Conservation (phyloP, 2,888 invertebrate species). For the Drosophila ezoana region DNA sequence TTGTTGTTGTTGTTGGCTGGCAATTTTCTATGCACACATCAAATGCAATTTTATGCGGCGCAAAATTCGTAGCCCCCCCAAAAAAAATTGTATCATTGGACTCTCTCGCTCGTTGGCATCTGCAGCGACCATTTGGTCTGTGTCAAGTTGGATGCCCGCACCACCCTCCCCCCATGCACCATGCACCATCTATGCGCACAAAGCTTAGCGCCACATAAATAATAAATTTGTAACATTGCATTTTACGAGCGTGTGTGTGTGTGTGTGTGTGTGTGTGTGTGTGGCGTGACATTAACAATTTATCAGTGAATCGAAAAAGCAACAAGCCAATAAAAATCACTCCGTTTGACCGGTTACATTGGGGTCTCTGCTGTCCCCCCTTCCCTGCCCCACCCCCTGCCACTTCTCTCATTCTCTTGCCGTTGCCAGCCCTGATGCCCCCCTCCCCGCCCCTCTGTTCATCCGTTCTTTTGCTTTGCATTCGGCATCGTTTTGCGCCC, state of each 20-base stretch:
- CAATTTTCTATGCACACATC: slow-evolving; percentile 53
- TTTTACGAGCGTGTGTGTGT: slow-evolving; percentile 51
- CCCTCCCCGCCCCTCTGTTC: background rate
- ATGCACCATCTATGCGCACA: slow-evolving; percentile 44
- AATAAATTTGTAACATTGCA: slow-evolving; percentile 77
- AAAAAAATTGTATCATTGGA: slow-evolving; percentile 48
- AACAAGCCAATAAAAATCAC: slow-evolving; percentile 78
- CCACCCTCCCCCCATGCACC: too few relatives aligned
- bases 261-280: slow-evolving; percentile 19
- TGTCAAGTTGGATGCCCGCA: slow-evolving; percentile 2
- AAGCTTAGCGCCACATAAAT: slow-evolving; percentile 78
- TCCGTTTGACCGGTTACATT: slow-evolving; percentile 78
- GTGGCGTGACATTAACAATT: slow-evolving; percentile 72
- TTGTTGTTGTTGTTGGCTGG: slow-evolving; percentile 15
- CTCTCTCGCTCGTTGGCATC: slow-evolving; percentile 8
- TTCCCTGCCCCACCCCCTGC: slow-evolving; percentile 8
- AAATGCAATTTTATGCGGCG: slow-evolving; percentile 54
- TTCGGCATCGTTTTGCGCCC: slow-evolving; percentile 51
- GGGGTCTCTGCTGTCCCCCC: slow-evolving; percentile 21
- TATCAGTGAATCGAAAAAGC: slow-evolving; percentile 78
- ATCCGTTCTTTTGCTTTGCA: slow-evolving; percentile 31
- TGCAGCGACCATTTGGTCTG: slow-evolving; percentile 1
- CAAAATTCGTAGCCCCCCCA: slow-evolving; percentile 42
- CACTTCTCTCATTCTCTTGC: slow-evolving; percentile 2
- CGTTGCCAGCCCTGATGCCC: background rate